A percentile compares a stretch with the other conserved stretches of the same genome.
Evolutionary conservation across 2,797 vertebrate genomes (phyloP).

Genomic region (Margarornis squamiger): DNA sequence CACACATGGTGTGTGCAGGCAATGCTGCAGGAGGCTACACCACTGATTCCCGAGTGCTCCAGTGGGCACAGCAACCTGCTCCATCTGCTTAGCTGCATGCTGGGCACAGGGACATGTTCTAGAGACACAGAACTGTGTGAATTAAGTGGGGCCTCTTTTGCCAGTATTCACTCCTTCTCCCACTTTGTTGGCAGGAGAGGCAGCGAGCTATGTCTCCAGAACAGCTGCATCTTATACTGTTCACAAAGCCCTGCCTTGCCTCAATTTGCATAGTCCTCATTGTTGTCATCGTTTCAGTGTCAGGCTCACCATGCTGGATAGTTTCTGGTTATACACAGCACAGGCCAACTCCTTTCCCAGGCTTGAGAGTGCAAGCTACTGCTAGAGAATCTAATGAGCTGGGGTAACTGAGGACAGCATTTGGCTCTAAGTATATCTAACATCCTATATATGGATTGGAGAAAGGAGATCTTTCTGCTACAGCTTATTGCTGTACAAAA

Average conservation of each 20-base stretch:
- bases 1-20: fast-evolving
- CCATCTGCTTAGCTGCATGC: not conserved
- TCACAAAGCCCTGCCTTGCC: not conserved
- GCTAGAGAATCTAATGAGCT: not conserved
- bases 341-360: not conserved
- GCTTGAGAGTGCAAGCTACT: not conserved
- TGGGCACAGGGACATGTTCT: not conserved
- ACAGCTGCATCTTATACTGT: not conserved
- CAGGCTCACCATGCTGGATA: not conserved
- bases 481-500: not conserved
- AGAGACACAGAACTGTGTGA: fast-evolving
- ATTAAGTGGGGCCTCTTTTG: not conserved
- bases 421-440: not conserved
- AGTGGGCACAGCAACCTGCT: not conserved
- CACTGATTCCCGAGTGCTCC: not conserved
- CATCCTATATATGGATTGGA: not conserved
- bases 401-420: not conserved
- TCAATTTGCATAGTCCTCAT: not conserved
- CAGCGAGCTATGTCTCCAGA: not conserved
- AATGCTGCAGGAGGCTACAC: not conserved
- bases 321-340: not conserved
- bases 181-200: not conserved
- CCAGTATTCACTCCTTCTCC: not conserved
- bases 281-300: not conserved
- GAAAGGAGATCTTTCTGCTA: not conserved